Evolutionary conservation across 2,797 vertebrate species (phyloP).

Genomic region (Gambelia wislizenii): DNA sequence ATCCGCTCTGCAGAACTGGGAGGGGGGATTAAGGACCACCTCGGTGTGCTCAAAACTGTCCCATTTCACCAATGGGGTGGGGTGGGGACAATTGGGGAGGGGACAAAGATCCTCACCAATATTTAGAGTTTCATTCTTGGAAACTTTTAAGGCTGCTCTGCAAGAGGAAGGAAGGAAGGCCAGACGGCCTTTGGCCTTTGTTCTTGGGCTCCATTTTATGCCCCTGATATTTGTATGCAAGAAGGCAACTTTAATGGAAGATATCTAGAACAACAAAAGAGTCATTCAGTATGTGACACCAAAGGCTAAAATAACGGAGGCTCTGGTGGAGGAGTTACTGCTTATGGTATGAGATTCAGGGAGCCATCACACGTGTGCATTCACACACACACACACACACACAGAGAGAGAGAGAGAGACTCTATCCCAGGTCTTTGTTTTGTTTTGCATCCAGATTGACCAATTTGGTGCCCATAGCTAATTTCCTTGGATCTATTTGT

Average conservation of each 20-base stretch:
- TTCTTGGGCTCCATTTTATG: background rate
- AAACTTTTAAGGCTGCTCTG: too few relatives aligned
- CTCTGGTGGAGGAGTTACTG: too few relatives aligned
- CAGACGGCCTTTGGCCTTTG: too few relatives aligned
- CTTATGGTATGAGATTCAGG: background rate
- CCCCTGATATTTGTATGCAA: too few relatives aligned
- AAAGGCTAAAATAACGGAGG: background rate
- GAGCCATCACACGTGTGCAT: fast-evolving
- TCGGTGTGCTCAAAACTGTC: background rate
- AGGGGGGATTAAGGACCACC: background rate
- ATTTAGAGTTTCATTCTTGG: too few relatives aligned
- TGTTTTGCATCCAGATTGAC: background rate
- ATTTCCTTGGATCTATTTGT: background rate
- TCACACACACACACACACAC: background rate
- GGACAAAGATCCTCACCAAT: too few relatives aligned
- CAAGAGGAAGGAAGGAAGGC: too few relatives aligned
- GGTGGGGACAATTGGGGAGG: too few relatives aligned
- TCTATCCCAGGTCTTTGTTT: background rate
- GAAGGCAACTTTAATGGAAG: background rate
- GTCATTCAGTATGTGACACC: background rate
- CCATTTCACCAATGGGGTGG: background rate
- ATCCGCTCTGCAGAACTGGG: too few relatives aligned
- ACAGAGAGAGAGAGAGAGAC: background rate
- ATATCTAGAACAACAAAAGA: background rate
- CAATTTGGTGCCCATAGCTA: background rate